These are phyloP conservation scores for Lasioglossum calceatum DNA, from an alignment of 2,888 invertebrate genomes.

Conservation along the genomic window DNA sequence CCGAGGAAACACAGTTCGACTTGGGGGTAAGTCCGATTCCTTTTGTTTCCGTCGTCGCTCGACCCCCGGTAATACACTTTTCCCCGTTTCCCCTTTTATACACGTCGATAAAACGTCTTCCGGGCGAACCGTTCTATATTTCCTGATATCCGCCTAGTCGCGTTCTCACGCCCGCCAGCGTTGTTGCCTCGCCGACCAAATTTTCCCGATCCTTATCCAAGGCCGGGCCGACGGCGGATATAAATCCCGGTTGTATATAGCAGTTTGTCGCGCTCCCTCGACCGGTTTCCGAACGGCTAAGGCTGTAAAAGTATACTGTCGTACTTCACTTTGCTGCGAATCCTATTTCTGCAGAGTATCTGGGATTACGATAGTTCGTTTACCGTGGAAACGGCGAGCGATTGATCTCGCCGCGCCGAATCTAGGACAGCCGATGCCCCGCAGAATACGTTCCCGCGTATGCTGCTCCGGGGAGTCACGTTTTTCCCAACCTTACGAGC, in stretches of 20 bases:
- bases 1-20: neutral
- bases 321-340: slow-evolving; percentile 34
- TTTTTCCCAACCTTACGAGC: slow-evolving; percentile 10
- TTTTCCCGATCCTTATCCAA: slow-evolving; percentile 45
- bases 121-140: slow-evolving; percentile 36
- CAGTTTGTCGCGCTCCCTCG: slow-evolving; percentile 39
- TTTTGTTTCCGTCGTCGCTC: slow-evolving; percentile 36
- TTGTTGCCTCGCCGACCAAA: neutral
- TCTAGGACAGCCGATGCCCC: slow-evolving; percentile 20
- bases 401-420: slow-evolving; percentile 41
- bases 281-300: slow-evolving; percentile 9
- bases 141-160: slow-evolving; percentile 23
- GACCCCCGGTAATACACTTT: slow-evolving; percentile 40
- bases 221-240: neutral
- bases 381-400: slow-evolving; percentile 33
- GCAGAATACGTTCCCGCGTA: slow-evolving; percentile 24
- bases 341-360: slow-evolving; percentile 59
- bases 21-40: neutral
- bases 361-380: slow-evolving; percentile 55
- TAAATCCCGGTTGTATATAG: slow-evolving; percentile 40
- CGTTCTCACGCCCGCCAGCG: neutral
- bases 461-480: slow-evolving; percentile 12
- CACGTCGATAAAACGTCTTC: slow-evolving; percentile 43
- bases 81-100: slow-evolving; percentile 38
- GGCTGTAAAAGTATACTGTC: slow-evolving; percentile 52